phyloP scores from a whole-genome alignment of 2,797 vertebrate species.

The Gymnoscopelus microlampas region DNA sequence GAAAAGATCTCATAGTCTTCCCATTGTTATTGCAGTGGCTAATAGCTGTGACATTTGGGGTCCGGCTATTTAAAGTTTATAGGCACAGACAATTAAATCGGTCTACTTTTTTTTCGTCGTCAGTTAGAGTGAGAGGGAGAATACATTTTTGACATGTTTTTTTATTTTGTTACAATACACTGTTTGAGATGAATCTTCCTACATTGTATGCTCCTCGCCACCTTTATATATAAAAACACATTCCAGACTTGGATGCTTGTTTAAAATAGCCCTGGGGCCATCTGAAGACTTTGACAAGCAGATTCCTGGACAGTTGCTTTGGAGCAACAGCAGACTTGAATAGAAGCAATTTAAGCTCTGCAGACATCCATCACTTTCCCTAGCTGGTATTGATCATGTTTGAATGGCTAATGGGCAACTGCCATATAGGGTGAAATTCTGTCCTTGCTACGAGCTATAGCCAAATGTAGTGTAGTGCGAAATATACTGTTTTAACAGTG shows the following conservation, averaged over 20 bases:
- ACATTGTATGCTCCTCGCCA: too few relatives aligned
- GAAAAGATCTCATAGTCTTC: constrained; percentile 9
- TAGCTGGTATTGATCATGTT: constrained; percentile 1
- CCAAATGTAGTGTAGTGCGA: constrained; percentile 8
- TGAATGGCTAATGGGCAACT: background rate
- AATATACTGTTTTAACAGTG: constrained; percentile 1
- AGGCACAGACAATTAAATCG: constrained; percentile 22
- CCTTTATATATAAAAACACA: constrained; percentile 30
- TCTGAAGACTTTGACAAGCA: constrained; percentile 15
- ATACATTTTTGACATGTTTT: too few relatives aligned
- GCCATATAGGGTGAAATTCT: background rate
- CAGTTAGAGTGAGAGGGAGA: too few relatives aligned
- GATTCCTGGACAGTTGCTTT: constrained; percentile 9
- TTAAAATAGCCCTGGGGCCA: constrained; percentile 17
- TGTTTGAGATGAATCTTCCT: too few relatives aligned
- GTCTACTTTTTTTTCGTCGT: background rate
- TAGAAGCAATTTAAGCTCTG: background rate
- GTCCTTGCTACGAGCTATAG: background rate
- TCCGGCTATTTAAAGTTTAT: constrained; percentile 4
- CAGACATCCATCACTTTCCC: constrained; percentile 1
- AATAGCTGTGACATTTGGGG: too few relatives aligned
- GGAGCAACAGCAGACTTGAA: constrained; percentile 9
- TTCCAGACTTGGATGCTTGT: constrained; percentile 4
- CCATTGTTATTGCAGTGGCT: too few relatives aligned
- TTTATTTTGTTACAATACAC: too few relatives aligned